Base-by-base conservation (phyloP, 1,140 invertebrate genomes). In the Pteromalus puparum region DNA sequence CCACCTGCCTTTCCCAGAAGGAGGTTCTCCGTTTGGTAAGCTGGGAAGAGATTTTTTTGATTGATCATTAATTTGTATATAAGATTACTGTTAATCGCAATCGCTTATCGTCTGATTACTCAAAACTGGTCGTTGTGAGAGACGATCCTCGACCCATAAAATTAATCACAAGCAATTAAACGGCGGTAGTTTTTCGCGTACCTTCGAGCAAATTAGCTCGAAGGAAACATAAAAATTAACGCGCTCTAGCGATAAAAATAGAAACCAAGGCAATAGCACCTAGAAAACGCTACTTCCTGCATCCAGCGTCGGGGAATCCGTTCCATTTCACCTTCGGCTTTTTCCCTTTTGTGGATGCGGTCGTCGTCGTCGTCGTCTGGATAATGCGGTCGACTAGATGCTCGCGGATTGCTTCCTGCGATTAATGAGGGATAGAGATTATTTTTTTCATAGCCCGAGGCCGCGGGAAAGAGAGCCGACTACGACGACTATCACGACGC, bases 21-120 rank as follows among this genome's bases (percentile, higher is more conserved):
- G 78, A 88, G 94, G 42, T 94, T 94, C 87, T 94, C 94, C 82
- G 93, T 94, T 75, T 94, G 94, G 94, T 94, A 89, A 93, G 93
- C 15, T 12, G 38, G 7, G 38, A 7, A 7, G 7, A 42, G 38
- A 42, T 42, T 42, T 12, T 0, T 42, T 42, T 42, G 7, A 30
- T 30, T 38, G 7, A 38, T 38, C 5, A 30, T 30, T 30, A 4
- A 30, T 30, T 30, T 30, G 30, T 30, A n/a, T n/a, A n/a, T n/a
- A 30, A 30, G 30, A 30, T 2, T n/a, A n/a, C n/a, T n/a, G n/a
- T n/a, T n/a, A n/a, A n/a, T n/a, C n/a, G n/a, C n/a, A n/a, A n/a
- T n/a, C n/a, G n/a, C n/a, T n/a, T n/a, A n/a, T n/a, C n/a, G n/a
- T n/a, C 30, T 30, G 30, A 34, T 34, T 34, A 34, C 6, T 34